phyloP scores from a whole-genome alignment of 2,888 invertebrate genomes.

The Caenorhabditis sp. region DNA sequence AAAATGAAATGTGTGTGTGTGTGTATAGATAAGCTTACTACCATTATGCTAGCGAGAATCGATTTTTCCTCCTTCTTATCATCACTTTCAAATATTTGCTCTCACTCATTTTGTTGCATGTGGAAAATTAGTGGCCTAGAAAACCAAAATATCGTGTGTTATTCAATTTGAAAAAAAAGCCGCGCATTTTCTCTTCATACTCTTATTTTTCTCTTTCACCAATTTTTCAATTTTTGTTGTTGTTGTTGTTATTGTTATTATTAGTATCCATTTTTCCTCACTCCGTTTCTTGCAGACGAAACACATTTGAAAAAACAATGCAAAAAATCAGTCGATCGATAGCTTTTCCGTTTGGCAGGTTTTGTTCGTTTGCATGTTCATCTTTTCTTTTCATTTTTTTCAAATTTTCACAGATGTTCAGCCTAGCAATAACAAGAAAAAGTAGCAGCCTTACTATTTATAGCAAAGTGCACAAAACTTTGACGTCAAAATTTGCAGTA shows the following conservation, averaged over 20 bases:
- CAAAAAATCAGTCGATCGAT: too few relatives aligned
- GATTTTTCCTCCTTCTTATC: not conserved
- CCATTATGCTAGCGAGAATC: not conserved
- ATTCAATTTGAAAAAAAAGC: not conserved
- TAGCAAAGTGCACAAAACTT: too few relatives aligned
- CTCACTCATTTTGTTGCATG: not conserved
- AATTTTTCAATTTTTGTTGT: not conserved
- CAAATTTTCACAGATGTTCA: too few relatives aligned
- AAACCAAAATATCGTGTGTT: not conserved
- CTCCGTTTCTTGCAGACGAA: too few relatives aligned
- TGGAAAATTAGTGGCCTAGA: not conserved
- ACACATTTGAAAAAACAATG: too few relatives aligned
- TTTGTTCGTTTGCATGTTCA: too few relatives aligned
- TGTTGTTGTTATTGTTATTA: not conserved
- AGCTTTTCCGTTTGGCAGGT: too few relatives aligned
- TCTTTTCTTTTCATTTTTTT: too few relatives aligned
- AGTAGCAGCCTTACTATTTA: too few relatives aligned
- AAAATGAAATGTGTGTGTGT: not conserved
- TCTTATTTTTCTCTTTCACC: not conserved
- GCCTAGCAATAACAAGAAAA: too few relatives aligned
- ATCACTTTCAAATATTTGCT: not conserved
- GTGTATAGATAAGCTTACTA: not conserved
- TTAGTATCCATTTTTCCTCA: too few relatives aligned
- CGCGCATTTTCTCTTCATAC: not conserved
- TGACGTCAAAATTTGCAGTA: too few relatives aligned